Base-by-base conservation (phyloP, 2,888 invertebrate genomes). In the Sussaba pulchella region DNA sequence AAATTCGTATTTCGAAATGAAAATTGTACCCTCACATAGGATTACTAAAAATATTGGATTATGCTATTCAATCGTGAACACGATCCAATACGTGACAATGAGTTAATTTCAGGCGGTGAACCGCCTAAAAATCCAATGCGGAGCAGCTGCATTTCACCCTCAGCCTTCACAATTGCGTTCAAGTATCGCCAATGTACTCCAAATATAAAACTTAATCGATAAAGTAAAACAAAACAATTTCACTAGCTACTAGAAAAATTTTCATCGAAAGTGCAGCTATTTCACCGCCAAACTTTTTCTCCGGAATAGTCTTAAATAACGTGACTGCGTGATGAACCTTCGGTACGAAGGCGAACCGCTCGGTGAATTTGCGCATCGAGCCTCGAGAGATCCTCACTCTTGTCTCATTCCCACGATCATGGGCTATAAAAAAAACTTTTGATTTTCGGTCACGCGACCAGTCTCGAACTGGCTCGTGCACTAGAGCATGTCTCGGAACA, bases 381-480 rank as follows among this genome's bases (percentile, higher is more conserved):
- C 71, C 47, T 63, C 73, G 66, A 72, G 71, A 50, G 64, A 79
- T 79, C 54, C 78, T 31, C 64, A 64, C 78, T 79, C 69, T 74
- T 45, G 61, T 63, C 57, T 84, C 74, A 83, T 88, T 88, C 87
- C 88, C 88, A 88, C 88, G 86, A 88, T 88, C 87, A 84, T 82
- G 69, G 67, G 76, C 82, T 82, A 86, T 85, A 88, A 88, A 87
- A n/a, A n/a, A 75, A 86, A 83, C 83, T 85, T 86, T 86, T 82
- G 87, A 85, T 85, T 87, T 86, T 86, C 85, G 86, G 87, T 88
- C 88, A 88, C 89, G 88, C 88, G 84, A 88, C 77, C 83, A 19
- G 12, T 21, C 19, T 17, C 10, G 26, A 26, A 59, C n/a, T 17
- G 17, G 67, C 67, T 9, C 52, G 24, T 24, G 63, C 21, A 43